Base-by-base conservation (phyloP, 2,113 vertebrate genomes). In the Mobula hypostoma region DNA sequence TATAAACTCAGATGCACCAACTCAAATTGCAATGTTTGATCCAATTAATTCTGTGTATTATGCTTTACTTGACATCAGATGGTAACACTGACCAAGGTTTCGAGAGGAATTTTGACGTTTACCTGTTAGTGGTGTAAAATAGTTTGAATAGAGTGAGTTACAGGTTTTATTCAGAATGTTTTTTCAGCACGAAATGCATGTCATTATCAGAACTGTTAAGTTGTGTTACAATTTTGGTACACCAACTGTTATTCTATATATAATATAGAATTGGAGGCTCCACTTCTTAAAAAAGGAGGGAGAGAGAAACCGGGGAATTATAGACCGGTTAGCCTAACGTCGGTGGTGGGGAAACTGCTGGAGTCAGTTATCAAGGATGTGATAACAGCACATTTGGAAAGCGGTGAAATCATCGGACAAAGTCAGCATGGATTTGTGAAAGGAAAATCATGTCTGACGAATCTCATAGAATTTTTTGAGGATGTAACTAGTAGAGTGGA, bases 201-300 rank as follows among this genome's bases (percentile, higher is more conserved):
- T 68, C 61, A 32, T 90, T 66, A 68, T 36, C 85, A 90, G 61
- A 90, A 90, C 61, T 32, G 85, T 68, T 90, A 32, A n/a, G n/a
- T 32, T 90, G 32, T 66, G 61, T 66, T 68, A 36, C 61, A 88
- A 58, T 6, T 87, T 87, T 87, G 58, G 85, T 36, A 66, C 29
- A n/a, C 29, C 85, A 66, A 66, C 12, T 88, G 58, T 63, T 66
- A 19, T 32, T 66, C 85, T 90, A 36, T 90, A 68, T 66, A 66
- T 48, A n/a, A n/a, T n/a, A n/a, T n/a, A n/a, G n/a, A n/a, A n/a
- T n/a, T n/a, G n/a, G n/a, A n/a, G n/a, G n/a, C n/a, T n/a, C n/a
- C n/a, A n/a, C n/a, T n/a, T n/a, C n/a, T n/a, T n/a, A n/a, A n/a
- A n/a, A n/a, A n/a, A n/a, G n/a, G n/a, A n/a, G n/a, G n/a, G n/a